phyloP scores from a whole-genome alignment of 1,140 invertebrate species.

The Aphidius gifuensis region DNA sequence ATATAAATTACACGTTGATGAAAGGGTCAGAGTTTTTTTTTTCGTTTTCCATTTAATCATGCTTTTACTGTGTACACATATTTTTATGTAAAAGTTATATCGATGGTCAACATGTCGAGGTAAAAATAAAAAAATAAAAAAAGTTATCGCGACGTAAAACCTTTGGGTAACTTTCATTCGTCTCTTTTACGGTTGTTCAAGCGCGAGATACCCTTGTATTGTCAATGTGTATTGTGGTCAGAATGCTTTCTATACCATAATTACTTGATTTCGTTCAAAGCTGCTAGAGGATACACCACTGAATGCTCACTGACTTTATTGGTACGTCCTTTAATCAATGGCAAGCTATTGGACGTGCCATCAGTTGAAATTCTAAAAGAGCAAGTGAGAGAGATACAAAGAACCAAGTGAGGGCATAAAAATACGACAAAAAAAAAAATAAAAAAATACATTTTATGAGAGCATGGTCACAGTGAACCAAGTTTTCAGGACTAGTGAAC shows the following conservation, averaged over 20 bases:
- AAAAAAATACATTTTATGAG: too few relatives aligned
- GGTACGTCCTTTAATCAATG: slow-evolving; percentile 25
- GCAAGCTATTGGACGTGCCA: slow-evolving; percentile 10
- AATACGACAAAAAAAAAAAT: too few relatives aligned
- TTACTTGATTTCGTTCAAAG: slow-evolving; percentile 20
- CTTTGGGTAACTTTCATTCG: slow-evolving; percentile 19
- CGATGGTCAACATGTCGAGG: too few relatives aligned
- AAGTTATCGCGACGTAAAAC: slow-evolving; percentile 24
- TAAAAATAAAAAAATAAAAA: slow-evolving; percentile 25
- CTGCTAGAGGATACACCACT: slow-evolving; percentile 8
- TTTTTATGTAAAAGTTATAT: too few relatives aligned
- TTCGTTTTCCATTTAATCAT: too few relatives aligned
- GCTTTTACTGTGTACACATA: too few relatives aligned
- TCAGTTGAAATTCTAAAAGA: background rate
- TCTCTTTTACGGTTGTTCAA: slow-evolving; percentile 18
- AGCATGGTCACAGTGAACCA: too few relatives aligned
- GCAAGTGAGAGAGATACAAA: too few relatives aligned
- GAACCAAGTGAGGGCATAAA: too few relatives aligned
- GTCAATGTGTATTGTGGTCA: background rate
- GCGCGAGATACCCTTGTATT: background rate
- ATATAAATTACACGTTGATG: too few relatives aligned
- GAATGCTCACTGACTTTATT: slow-evolving; percentile 11
- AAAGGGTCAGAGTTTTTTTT: too few relatives aligned
- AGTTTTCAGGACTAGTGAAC: too few relatives aligned
- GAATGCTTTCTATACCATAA: slow-evolving; percentile 11